Percentiles rank a stretch among this genome's conserved stretches.
Conservation (phyloP, 2,888 invertebrate genomes). For the Xestia rhomboidea region DNA sequence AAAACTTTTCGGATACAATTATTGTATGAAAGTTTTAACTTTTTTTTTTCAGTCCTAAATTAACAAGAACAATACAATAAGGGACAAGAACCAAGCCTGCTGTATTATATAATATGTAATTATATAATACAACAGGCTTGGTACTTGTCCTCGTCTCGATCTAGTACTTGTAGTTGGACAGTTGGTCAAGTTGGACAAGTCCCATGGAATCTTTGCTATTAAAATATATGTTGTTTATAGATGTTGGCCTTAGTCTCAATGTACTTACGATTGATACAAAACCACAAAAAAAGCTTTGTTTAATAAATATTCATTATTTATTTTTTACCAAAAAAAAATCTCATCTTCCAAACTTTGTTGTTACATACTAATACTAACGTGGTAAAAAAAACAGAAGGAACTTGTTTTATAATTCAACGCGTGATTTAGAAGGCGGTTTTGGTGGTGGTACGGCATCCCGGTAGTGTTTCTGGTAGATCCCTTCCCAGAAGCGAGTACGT, state of each 20-base stretch:
- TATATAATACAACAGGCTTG: too few species aligned
- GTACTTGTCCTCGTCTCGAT: too few species aligned
- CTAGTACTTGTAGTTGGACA: too few species aligned
- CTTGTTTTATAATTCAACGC: background rate
- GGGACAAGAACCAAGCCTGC: too few species aligned
- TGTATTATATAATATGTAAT: too few species aligned
- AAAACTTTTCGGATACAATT: too few species aligned
- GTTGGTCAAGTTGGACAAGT: too few species aligned
- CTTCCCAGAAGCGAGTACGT: constrained; percentile 68
- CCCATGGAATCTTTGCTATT: too few species aligned
- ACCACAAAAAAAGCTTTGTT: background rate
- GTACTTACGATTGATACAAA: background rate
- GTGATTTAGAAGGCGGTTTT: background rate
- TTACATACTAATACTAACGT: background rate
- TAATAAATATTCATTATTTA: background rate
- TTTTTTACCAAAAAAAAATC: background rate
- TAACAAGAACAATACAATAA: too few species aligned
- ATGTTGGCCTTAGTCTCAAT: background rate
- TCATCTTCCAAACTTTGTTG: background rate
- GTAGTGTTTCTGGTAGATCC: constrained; percentile 67
- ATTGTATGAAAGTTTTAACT: too few species aligned
- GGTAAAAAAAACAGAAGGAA: background rate
- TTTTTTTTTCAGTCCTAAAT: too few species aligned
- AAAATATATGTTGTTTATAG: background rate
- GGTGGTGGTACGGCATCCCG: constrained; percentile 47